Evolutionary conservation across 2,797 vertebrate species (phyloP).

Genomic region (Enteromius afrohamiltoni): DNA sequence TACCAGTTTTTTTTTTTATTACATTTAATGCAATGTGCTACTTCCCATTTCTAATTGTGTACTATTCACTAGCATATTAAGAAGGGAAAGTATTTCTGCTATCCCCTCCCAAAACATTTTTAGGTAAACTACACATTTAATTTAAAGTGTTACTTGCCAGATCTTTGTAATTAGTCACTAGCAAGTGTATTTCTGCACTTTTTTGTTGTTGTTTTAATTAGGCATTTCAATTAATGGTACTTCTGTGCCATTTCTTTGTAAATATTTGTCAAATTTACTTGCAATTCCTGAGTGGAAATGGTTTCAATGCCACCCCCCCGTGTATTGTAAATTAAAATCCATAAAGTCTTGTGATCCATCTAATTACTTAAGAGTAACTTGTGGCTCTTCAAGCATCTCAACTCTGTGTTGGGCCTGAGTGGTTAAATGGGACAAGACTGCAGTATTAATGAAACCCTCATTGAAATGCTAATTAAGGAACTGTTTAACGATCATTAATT

Average conservation of each 20-base stretch:
- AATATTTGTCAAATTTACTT: background rate
- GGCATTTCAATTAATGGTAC: too few species aligned
- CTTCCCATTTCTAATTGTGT: background rate
- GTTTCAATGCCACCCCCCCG: background rate
- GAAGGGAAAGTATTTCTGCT: too few species aligned
- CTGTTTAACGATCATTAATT: conserved; percentile 41
- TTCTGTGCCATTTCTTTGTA: background rate
- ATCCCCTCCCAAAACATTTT: too few species aligned
- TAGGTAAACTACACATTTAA: too few species aligned
- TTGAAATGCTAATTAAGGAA: conserved; percentile 46
- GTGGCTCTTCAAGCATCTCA: conserved; percentile 33
- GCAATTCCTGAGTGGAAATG: background rate
- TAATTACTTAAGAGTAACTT: conserved; percentile 2
- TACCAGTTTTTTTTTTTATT: too few species aligned
- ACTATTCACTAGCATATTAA: too few species aligned
- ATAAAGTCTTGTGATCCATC: background rate
- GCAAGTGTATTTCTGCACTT: too few species aligned
- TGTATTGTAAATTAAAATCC: background rate
- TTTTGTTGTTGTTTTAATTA: too few species aligned
- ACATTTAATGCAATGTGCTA: background rate
- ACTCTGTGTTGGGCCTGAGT: conserved; percentile 6
- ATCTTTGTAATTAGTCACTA: too few species aligned
- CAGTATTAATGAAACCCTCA: conserved; percentile 46
- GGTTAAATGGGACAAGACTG: conserved; percentile 37
- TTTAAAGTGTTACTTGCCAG: too few species aligned